Conservation (phyloP, 2,888 invertebrate species). For the Campoletis raptor region DNA sequence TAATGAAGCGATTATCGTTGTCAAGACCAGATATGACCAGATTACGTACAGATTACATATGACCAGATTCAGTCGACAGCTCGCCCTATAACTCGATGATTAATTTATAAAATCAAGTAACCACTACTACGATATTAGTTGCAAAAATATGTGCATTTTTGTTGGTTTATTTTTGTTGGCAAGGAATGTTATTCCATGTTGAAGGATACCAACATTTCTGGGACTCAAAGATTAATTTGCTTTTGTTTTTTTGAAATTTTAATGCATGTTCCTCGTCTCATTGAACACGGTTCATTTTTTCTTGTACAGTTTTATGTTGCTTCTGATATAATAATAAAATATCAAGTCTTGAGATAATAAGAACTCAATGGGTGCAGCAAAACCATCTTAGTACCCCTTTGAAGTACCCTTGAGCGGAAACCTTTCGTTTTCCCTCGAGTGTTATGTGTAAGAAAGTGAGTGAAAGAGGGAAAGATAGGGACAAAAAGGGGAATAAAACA, state of each 20-base stretch:
- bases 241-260: background rate
- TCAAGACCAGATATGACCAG: background rate
- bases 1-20: background rate
- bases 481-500: constrained; percentile 6
- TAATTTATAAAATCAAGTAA: background rate
- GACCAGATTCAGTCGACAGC: background rate
- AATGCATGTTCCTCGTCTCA: background rate
- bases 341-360: constrained; percentile 20
- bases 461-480: constrained; percentile 7
- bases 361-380: constrained; percentile 32
- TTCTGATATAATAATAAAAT: constrained; percentile 33
- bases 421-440: constrained; percentile 45
- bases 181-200: background rate
- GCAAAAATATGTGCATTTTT: background rate
- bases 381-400: constrained; percentile 7
- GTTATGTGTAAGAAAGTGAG: constrained; percentile 20
- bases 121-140: background rate
- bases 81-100: background rate
- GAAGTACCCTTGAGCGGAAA: constrained; percentile 48
- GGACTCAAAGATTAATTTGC: background rate
- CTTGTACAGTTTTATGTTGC: background rate
- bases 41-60: too few species aligned
- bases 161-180: background rate
- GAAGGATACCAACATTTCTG: background rate
- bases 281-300: background rate